Base-by-base conservation (phyloP, 1,140 invertebrate species). In the Drosophila arawakana region DNA sequence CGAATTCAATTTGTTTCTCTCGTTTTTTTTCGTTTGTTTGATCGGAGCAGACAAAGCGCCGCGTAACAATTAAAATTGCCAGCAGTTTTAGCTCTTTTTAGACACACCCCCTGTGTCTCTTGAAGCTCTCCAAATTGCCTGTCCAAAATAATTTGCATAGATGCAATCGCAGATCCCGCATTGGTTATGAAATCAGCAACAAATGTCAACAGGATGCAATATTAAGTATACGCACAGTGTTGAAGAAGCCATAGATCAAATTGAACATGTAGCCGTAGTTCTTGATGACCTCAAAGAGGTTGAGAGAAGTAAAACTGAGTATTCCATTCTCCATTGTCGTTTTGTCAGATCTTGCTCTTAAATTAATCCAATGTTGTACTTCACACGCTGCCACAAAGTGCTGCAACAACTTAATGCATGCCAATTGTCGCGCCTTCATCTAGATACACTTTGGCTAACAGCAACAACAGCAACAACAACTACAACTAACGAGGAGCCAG, bases 351-450 rank as follows among this genome's bases (percentile, higher is more conserved):
- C 71, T 73, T 73, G 71, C 41, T 62, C 34, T 74, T 74, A 62
- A 74, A 74, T 78, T 79, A 77, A 68, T 66, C 65, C 55, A 73
- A 65, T 21, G 60, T 54, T 78, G 79, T 77, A 84, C 84, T 90
- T 89, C 81, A 84, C 85, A 89, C 80, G 80, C 67, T 79, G 83
- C 62, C 76, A 79, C 77, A 63, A 73, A 77, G 55, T 59, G 75
- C 81, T 58, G 65, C 70, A 82, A 89, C 84, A 90, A 89, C 84
- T 89, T 89, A 89, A 89, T 89, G 80, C 80, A 90, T 89, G 82
- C 84, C 82, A 90, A 89, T 89, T 89, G 84, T 89, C 84, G 84
- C 84, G 83, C 78, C 80, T 89, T 91, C 89, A 91, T 91, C 90
- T 91, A 90, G 90, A 91, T 91, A 91, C 80, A 86, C 82, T 86